Conservation (phyloP, 2,113 vertebrate species). For the human region GRCh38 chr11:93318501-93319000, state of each 20-base stretch:
- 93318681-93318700: neutral
- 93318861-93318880: neutral
- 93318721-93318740: neutral
- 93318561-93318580: neutral
- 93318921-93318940: neutral
- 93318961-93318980: neutral
- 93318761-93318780: neutral
- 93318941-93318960: neutral
- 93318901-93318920: neutral
- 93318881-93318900: neutral
- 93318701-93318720: neutral
- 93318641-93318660: neutral
- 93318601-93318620: neutral
- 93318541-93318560: neutral
- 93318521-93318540: neutral
- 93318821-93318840: neutral
- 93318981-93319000: neutral
- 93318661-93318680: neutral
- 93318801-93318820: neutral
- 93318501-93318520: neutral
- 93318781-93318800: neutral
- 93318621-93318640: neutral
- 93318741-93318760: neutral
- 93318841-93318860: neutral
- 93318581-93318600: neutral